These are phyloP conservation scores for Trichechus manatus DNA, from an alignment of 2,113 vertebrate genomes.

Conservation along the genomic window DNA sequence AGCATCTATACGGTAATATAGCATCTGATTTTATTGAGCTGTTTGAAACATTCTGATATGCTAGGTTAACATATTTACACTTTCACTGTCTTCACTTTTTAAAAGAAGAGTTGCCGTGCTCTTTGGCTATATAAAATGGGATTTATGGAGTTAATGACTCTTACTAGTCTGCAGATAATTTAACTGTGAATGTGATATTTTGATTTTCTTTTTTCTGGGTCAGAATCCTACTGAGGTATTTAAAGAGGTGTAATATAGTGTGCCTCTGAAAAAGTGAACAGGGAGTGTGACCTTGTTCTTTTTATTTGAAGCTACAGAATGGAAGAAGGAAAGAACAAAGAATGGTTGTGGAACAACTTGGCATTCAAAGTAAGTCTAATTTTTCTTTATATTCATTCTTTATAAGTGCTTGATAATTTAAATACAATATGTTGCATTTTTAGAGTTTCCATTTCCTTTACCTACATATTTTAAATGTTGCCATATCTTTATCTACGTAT, in stretches of 20 bases:
- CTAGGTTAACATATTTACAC: neutral
- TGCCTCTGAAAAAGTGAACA: constrained; percentile 66
- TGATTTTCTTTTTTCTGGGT: constrained; percentile 39
- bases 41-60: neutral
- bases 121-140: neutral
- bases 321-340: constrained; percentile 67
- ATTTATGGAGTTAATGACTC: neutral
- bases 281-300: constrained; percentile 56
- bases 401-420: constrained; percentile 27
- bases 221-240: constrained; percentile 66
- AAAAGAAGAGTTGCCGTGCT: constrained; percentile 12
- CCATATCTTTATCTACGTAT: neutral
- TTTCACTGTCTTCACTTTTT: neutral
- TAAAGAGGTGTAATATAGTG: constrained; percentile 56
- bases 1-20: neutral
- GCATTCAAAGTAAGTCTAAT: constrained; percentile 82
- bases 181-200: constrained; percentile 52
- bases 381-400: neutral
- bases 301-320: constrained; percentile 83
- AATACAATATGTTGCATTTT: neutral
- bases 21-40: neutral
- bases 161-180: constrained; percentile 40
- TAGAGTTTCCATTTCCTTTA: constrained; percentile 17
- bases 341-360: constrained; percentile 61
- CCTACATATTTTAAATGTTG: neutral